A percentile compares a stretch with the other conserved stretches of the same genome.
These are phyloP conservation scores for Diadema setosum DNA, from an alignment of 35 echinoderm and acorn worm genomes.

Conservation along the genomic window DNA sequence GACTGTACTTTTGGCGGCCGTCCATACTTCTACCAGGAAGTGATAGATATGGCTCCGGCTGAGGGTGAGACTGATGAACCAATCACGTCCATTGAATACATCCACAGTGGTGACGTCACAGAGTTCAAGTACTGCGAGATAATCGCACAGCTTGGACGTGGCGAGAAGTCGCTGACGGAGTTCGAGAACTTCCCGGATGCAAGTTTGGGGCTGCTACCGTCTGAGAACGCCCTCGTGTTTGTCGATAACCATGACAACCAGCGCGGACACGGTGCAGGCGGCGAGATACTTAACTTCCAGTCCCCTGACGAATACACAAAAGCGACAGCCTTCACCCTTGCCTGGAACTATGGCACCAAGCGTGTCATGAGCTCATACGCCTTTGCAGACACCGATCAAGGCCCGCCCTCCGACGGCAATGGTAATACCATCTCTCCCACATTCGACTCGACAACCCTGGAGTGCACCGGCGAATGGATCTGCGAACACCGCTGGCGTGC, in stretches of 20 bases:
- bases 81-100: slow-evolving; percentile 72
- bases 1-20: background rate
- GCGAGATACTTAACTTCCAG: slow-evolving; percentile 23
- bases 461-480: slow-evolving; percentile 74
- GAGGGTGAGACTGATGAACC: too few species aligned
- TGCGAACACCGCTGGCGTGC: slow-evolving; percentile 83
- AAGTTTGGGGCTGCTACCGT: slow-evolving; percentile 41
- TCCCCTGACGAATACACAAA: slow-evolving; percentile 33
- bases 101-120: slow-evolving; percentile 60
- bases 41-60: slow-evolving; percentile 73
- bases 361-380: slow-evolving; percentile 68
- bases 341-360: slow-evolving; percentile 64
- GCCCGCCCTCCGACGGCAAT: slow-evolving; percentile 35
- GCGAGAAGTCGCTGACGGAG: background rate
- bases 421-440: background rate
- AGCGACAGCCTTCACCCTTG: slow-evolving; percentile 78
- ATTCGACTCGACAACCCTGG: background rate
- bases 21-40: slow-evolving; percentile 71
- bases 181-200: slow-evolving; percentile 35
- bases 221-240: slow-evolving; percentile 47
- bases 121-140: slow-evolving; percentile 77
- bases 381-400: slow-evolving; percentile 32
- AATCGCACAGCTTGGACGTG: slow-evolving; percentile 39
- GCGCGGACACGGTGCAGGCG: slow-evolving; percentile 60
- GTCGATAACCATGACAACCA: slow-evolving; percentile 95